phyloP scores from a whole-genome alignment of 2,888 invertebrate genomes.

The Biston stratarius region DNA sequence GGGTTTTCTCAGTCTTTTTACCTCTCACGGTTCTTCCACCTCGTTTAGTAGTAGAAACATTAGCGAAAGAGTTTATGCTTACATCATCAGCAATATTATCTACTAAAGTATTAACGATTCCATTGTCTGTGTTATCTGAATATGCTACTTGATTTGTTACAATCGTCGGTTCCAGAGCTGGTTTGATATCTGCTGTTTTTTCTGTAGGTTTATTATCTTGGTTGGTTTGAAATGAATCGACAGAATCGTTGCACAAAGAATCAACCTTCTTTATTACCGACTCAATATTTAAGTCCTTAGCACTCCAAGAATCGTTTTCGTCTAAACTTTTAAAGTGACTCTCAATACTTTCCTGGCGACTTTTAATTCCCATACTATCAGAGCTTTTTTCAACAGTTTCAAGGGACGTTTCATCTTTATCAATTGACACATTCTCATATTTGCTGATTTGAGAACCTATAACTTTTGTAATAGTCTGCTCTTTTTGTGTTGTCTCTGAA shows the following conservation, averaged over 20 bases:
- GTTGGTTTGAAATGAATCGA: conserved; percentile 53
- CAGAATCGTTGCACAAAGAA: conserved; percentile 85
- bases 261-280: conserved; percentile 93
- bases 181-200: conserved; percentile 34
- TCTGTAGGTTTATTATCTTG: conserved; percentile 39
- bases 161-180: conserved; percentile 22
- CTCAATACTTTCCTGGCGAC: conserved; percentile 44
- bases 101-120: conserved; percentile 45
- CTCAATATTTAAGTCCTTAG: conserved; percentile 92
- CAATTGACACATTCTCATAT: conserved; percentile 31
- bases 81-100: conserved; percentile 51
- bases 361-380: conserved; percentile 32
- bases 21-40: conserved; percentile 78
- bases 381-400: conserved; percentile 33
- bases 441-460: conserved; percentile 22
- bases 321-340: conserved; percentile 85
- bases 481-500: conserved; percentile 24
- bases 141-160: conserved; percentile 24
- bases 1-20: conserved; percentile 71
- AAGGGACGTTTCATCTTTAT: conserved; percentile 30
- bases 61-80: conserved; percentile 51
- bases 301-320: conserved; percentile 92
- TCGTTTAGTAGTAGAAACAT: conserved; percentile 64
- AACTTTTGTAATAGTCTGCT: conserved; percentile 15
- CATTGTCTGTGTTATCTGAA: conserved; percentile 38